Conservation (phyloP, 2,888 invertebrate genomes). For the Mythimna impura region DNA sequence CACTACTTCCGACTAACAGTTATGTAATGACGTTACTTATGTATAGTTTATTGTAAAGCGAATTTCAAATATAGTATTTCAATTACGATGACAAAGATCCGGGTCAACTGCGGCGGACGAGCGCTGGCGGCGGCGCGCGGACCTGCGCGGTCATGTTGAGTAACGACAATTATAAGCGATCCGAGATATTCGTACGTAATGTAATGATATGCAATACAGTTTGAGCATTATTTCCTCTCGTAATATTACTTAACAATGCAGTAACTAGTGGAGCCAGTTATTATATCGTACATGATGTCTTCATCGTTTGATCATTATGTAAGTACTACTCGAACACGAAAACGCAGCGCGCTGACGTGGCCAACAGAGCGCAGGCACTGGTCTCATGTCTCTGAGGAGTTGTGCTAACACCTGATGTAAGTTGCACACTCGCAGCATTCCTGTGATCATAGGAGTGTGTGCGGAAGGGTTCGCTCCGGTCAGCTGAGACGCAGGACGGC, state of each 20-base stretch:
- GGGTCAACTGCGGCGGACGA: neutral
- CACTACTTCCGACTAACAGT: neutral
- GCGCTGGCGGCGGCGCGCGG: neutral
- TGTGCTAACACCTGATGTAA: too few relatives aligned
- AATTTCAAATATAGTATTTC: too few relatives aligned
- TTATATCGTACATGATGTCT: slow-evolving; percentile 22
- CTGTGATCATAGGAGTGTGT: neutral
- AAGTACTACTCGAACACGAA: neutral
- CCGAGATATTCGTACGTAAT: slow-evolving; percentile 7
- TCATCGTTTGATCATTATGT: slow-evolving; percentile 23
- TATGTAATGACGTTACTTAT: too few relatives aligned
- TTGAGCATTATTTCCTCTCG: slow-evolving; percentile 8
- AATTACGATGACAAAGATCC: neutral
- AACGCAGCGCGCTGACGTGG: neutral
- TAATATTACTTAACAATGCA: slow-evolving; percentile 25
- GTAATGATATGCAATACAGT: slow-evolving; percentile 14
- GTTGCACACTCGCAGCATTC: neutral
- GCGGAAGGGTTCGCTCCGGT: neutral
- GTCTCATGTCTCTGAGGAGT: neutral
- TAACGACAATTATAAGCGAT: slow-evolving; percentile 2
- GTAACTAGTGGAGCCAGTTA: slow-evolving; percentile 25
- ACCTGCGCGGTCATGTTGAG: neutral
- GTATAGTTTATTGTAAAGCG: too few relatives aligned
- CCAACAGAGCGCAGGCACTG: neutral
- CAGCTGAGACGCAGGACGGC: neutral